Base-by-base conservation (phyloP, 2,797 vertebrate species). In the Gallinago nigripennis region DNA sequence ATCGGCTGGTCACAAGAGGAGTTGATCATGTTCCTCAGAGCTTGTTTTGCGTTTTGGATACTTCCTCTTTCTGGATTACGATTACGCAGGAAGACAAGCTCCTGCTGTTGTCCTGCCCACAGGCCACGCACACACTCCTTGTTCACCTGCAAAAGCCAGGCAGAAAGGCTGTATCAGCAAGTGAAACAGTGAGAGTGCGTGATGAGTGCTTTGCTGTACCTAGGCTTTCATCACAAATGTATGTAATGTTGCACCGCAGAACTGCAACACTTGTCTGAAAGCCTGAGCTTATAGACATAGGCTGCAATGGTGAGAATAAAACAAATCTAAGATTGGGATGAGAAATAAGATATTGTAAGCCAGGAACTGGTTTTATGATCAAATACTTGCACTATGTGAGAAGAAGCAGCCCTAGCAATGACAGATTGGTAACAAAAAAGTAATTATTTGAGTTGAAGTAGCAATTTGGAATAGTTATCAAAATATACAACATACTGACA, bases 41-140 rank as follows among this genome's bases (percentile, higher is more conserved):
- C 99, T 96, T 99, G 99, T 96, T 99, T 99, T 86, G 99, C 99
- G 8, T 99, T 99, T 97, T 99, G 99, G 97, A 99, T 99, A 97
- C 99, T 99, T 28, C 99, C 99, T 20, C 99, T 99, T 97, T 99
- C 99, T 2, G 99, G 99, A 95, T 99, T 99, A 58, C 99, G 98
- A 96, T 99, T 99, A 48, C 99, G 98, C 31, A 99, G 97, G 90
- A 99, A 99, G 82, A 99, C 99, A 86, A 99, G 97, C 91, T 99
- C 99, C 96, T 99, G 99, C 96, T 99, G 99, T 61, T 99, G 99
- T 23, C 99, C 99, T 2, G 99, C 99, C 99, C 99, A 99, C 25
- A 99, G 98, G 39, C 99, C 99, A 28, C 99, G 99, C 21, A 99
- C 99, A 87, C 99, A 99, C 71, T 99, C 99, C 94, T 99, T 99